Base-by-base conservation (phyloP, 2,797 vertebrate species). In the Chaenodraco wilsoni region DNA sequence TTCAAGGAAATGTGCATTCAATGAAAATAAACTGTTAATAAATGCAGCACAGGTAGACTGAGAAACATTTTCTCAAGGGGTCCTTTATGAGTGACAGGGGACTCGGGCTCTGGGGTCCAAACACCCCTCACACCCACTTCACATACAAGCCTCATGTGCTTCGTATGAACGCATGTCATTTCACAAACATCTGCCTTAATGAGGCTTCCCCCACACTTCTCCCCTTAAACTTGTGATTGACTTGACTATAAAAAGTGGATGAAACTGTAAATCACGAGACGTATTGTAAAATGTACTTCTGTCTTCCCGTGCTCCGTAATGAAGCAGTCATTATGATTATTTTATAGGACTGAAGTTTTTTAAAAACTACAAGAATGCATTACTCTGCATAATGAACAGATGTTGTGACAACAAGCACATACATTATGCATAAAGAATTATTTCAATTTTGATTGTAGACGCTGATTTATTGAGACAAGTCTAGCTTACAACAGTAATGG, bases 391-490 rank as follows among this genome's bases (percentile, higher is more conserved):
- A 95, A 96, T 95, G 97, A 98, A 96, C 97, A 97, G 96, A 97
- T 98, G 96, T 97, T 96, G 92, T 95, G 97, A 92, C 96, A 98
- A 98, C 96, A 97, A 94, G 96, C 95, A 93, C 96, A 96, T 97
- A 95, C 94, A 96, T 98, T 97, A 97, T 98, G 95, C 96, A 97
- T 96, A 95, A 96, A 96, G 96, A 97, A 96, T 95, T 94, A 97
- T 97, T 95, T 96, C 95, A 95, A 92, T 97, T 97, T 97, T 98
- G 96, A 96, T 98, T 97, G 95, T 96, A 96, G 95, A 97, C 95
- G 95, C 95, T 97, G 95, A 97, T 96, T 97, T 97, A 97, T 97
- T 97, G 96, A 97, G 96, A 96, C 94, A 96, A 95, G 94, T 96
- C 94, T 95, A 95, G 95, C 94, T 96, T 96, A 96, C 95, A 96